Conservation (phyloP, 2,888 invertebrate genomes). For the Fragum fragum region DNA sequence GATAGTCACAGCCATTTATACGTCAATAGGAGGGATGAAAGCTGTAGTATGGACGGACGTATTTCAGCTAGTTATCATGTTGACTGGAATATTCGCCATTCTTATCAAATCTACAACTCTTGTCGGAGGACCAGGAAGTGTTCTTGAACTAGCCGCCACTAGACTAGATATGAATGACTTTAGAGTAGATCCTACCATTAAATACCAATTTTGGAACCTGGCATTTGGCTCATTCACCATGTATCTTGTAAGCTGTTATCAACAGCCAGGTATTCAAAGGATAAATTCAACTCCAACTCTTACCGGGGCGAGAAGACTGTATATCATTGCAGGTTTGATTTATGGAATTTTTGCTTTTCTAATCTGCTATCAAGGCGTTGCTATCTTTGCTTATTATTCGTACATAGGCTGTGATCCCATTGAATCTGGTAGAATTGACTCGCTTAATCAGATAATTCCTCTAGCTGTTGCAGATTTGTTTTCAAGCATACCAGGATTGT, state of each 20-base stretch:
- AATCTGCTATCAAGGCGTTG: conserved; percentile 29
- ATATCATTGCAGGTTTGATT: background rate
- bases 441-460: conserved; percentile 51
- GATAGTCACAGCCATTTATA: conserved; percentile 35
- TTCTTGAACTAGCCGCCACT: background rate
- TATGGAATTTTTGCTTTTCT: background rate
- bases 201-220: conserved; percentile 12
- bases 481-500: conserved; percentile 42
- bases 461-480: conserved; percentile 50
- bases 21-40: conserved; percentile 45
- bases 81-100: conserved; percentile 27
- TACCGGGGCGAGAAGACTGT: background rate
- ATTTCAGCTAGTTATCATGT: conserved; percentile 41
- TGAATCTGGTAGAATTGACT: conserved; percentile 39
- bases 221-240: conserved; percentile 3
- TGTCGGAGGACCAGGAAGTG: conserved; percentile 22
- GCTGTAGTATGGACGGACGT: conserved; percentile 53
- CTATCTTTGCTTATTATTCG: conserved; percentile 45
- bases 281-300: conserved; percentile 21
- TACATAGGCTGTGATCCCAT: conserved; percentile 52
- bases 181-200: conserved; percentile 37
- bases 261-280: conserved; percentile 40
- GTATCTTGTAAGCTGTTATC: background rate
- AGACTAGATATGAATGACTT: conserved; percentile 35
- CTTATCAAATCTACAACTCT: conserved; percentile 31